Base-by-base conservation (phyloP, 2,113 vertebrate genomes). In the Seriola rivoliana region DNA sequence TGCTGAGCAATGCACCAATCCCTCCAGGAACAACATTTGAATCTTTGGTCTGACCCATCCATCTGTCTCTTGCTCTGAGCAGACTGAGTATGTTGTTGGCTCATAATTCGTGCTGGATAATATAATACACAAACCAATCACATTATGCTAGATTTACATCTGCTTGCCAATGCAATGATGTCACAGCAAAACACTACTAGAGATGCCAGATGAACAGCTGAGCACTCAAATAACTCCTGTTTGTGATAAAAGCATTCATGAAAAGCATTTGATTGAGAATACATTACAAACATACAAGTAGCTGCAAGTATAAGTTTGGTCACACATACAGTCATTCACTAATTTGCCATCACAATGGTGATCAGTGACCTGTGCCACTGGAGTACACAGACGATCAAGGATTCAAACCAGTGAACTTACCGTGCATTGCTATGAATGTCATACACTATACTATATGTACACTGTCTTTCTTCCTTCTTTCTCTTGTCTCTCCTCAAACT, bases 31-130 rank as follows among this genome's bases (percentile, higher is more conserved):
- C 55, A 81, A 60, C 54, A 82, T 85, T 87, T 81, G 36, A 78
- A 85, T 85, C 68, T 75, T 63, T 80, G 59, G 52, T 80, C 44
- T 63, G 59, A 78, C 62, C 82, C 70, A 72, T 81, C 73, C 52
- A 62, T 85, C 70, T 80, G 32, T 70, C 70, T 72, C 40, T 66
- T 52, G 46, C 77, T 67, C 66, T 29, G 54, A 65, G 46, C 66
- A 73, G 75, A 73, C 60, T 71, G 54, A 66, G 25, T 59, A 19
- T 12, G 34, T 12, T 44, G 55, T 11, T 80, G 66, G 52, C 69
- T 80, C 48, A 82, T 81, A 59, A 65, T 62, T 86, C 54, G 78
- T 60, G 57, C 25, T 63, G 17, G 21, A 64, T 79, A 62, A 55
- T 68, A 70, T 68, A 78, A 73, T 63, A 68, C 63, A 84, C 59